Evolutionary conservation across 2,797 vertebrate genomes (phyloP).

Genomic region (Mormyrops boulengeri): DNA sequence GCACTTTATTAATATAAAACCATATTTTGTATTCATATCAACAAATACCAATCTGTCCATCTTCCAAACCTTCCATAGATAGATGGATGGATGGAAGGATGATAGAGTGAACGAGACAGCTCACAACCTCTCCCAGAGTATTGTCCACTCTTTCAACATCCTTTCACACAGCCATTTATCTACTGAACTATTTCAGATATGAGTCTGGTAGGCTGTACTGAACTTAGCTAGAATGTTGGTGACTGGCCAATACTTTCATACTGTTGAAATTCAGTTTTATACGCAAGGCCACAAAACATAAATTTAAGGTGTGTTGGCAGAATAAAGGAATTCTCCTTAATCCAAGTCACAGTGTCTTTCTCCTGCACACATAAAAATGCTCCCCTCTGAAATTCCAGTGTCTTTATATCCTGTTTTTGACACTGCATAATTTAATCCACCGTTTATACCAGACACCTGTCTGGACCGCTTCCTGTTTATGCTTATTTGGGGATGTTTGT

Average conservation of each 20-base stretch:
- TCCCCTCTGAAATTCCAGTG: background rate
- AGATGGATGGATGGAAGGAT: no score
- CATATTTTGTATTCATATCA: background rate
- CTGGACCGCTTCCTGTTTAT: background rate
- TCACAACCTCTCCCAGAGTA: background rate
- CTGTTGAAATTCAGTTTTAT: background rate
- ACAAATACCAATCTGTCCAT: background rate
- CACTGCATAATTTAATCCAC: background rate
- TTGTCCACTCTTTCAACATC: background rate
- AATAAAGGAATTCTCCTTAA: background rate
- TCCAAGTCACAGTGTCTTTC: background rate
- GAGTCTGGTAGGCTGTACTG: background rate
- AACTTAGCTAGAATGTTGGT: background rate
- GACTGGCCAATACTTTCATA: background rate
- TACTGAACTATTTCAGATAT: background rate
- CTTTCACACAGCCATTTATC: background rate
- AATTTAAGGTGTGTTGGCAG: background rate
- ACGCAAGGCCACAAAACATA: background rate
- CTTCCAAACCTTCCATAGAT: background rate
- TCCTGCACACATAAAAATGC: background rate
- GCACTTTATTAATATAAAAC: background rate
- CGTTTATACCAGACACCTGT: background rate
- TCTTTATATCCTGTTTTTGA: background rate
- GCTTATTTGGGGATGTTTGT: background rate
- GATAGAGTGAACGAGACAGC: background rate